phyloP scores from a whole-genome alignment of 2,888 invertebrate genomes.

The Lycaena phlaeas region DNA sequence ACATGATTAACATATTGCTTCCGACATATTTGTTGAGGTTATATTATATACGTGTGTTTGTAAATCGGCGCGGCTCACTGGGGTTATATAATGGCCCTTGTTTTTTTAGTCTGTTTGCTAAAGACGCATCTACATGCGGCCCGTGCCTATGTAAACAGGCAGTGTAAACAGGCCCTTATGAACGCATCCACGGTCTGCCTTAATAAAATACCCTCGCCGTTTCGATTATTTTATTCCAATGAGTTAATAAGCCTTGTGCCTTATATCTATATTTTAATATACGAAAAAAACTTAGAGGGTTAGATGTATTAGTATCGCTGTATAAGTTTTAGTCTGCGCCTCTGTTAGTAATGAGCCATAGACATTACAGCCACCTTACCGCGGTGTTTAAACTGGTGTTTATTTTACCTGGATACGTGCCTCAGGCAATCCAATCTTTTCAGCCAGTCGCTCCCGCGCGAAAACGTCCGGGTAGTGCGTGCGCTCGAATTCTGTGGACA shows the following conservation, averaged over 20 bases:
- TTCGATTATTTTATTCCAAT: constrained; percentile 35
- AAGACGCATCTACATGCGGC: constrained; percentile 66
- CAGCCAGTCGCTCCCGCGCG: constrained; percentile 94
- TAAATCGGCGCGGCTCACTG: constrained; percentile 22
- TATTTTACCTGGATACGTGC: constrained; percentile 98
- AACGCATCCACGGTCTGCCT: constrained; percentile 42
- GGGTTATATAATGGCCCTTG: constrained; percentile 53
- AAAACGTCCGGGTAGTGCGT: constrained; percentile 98
- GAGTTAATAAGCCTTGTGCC: constrained; percentile 14
- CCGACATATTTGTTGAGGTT: constrained; percentile 35
- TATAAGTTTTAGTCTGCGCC: neutral
- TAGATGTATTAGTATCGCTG: neutral
- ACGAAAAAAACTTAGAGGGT: neutral
- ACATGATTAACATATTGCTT: constrained; percentile 34
- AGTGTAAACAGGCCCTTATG: constrained; percentile 64
- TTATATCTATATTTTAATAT: neutral
- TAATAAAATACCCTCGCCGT: constrained; percentile 44
- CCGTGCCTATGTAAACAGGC: constrained; percentile 58
- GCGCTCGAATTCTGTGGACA: constrained; percentile 89
- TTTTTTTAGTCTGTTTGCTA: constrained; percentile 68
- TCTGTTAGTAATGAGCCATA: constrained; percentile 19
- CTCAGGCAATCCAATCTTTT: constrained; percentile 98
- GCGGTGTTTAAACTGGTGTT: constrained; percentile 60
- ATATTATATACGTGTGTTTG: constrained; percentile 31
- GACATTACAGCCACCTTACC: constrained; percentile 50